Evolutionary conservation across 1,140 invertebrate genomes (phyloP).

Genomic region (Hesperophylax magnus): DNA sequence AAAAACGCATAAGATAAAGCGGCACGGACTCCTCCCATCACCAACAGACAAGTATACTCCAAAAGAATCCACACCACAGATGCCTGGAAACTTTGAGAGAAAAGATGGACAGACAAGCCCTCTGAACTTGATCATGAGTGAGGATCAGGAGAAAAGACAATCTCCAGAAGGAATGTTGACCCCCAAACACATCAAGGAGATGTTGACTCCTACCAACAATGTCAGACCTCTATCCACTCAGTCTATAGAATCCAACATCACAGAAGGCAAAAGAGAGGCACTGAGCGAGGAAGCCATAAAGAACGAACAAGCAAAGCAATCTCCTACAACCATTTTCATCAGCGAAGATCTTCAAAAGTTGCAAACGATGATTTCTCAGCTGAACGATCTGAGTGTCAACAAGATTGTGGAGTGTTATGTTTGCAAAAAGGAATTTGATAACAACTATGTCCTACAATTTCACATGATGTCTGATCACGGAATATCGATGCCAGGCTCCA

Average conservation of each 20-base stretch:
- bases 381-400: constrained; percentile 83
- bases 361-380: constrained; percentile 92
- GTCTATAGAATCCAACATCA: constrained; percentile 60
- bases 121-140: constrained; percentile 75
- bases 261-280: constrained; percentile 52
- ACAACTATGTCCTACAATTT: constrained; percentile 71
- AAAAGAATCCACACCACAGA: constrained; percentile 62
- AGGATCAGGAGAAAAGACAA: constrained; percentile 59
- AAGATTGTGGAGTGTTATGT: constrained; percentile 72
- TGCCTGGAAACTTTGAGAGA: constrained; percentile 62
- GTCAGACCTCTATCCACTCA: constrained; percentile 59
- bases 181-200: constrained; percentile 60
- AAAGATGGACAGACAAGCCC: constrained; percentile 74
- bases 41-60: constrained; percentile 70
- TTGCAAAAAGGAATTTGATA: constrained; percentile 76
- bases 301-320: constrained; percentile 64
- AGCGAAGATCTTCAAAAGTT: constrained; percentile 82
- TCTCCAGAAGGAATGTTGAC: constrained; percentile 61
- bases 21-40: constrained; percentile 80
- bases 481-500: constrained; percentile 51
- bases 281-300: constrained; percentile 62
- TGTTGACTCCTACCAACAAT: constrained; percentile 62
- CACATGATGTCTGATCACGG: constrained; percentile 77
- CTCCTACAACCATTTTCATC: constrained; percentile 68
- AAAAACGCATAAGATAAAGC: constrained; percentile 89